Conservation (phyloP, 2,113 vertebrate species). For the Mormyrus lacerda region DNA sequence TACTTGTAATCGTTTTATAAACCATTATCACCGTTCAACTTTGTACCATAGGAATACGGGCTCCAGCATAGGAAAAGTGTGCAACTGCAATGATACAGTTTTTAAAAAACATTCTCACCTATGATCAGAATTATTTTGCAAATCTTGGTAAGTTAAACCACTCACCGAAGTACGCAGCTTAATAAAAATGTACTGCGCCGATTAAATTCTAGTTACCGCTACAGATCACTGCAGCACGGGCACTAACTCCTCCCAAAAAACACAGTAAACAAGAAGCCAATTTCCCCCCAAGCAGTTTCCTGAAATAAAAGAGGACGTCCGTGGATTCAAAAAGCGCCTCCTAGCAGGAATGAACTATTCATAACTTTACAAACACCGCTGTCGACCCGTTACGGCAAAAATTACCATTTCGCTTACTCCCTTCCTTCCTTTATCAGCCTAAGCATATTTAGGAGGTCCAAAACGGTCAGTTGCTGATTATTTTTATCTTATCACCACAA, state of each 20-base stretch:
- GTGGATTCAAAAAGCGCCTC: neutral
- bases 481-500: neutral
- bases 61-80: neutral
- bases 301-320: neutral
- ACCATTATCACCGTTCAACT: neutral
- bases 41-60: neutral
- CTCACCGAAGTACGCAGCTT: neutral
- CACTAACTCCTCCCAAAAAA: neutral
- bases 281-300: neutral
- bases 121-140: neutral
- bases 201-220: neutral
- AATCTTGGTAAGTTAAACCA: neutral
- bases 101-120: neutral
- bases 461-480: neutral
- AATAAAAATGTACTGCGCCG: neutral
- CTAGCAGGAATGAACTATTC: neutral
- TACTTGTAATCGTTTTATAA: neutral
- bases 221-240: neutral
- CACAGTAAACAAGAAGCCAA: neutral
- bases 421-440: neutral
- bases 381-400: neutral
- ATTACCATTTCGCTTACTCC: neutral
- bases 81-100: neutral
- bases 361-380: neutral
- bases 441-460: neutral